Evolutionary conservation across 30 jellyfish, hydroid and myxozoan genomes (phyloP).

Genomic region (Hydractinia echinata): DNA sequence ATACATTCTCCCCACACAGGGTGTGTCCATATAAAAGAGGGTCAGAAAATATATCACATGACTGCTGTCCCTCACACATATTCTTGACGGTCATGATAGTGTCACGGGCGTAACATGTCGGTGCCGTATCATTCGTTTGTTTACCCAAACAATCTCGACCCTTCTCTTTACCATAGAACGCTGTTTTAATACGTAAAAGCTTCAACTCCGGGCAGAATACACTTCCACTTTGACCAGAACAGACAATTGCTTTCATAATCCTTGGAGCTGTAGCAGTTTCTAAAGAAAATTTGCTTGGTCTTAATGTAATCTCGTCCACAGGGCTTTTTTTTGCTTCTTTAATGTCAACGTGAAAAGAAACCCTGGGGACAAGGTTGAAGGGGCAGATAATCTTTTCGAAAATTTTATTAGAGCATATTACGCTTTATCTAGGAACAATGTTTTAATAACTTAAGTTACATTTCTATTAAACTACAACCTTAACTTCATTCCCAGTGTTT

Average conservation of each 20-base stretch:
- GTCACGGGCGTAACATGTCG: constrained; percentile 91
- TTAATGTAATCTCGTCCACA: no score
- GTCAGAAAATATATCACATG: constrained; percentile 91
- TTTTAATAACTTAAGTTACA: no score
- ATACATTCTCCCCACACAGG: constrained; percentile 53
- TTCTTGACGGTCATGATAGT: constrained; percentile 62
- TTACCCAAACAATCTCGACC: constrained; percentile 87
- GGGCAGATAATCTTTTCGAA: no score
- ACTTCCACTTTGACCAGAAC: constrained; percentile 75
- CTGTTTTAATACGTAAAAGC: constrained; percentile 67
- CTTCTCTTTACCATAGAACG: constrained; percentile 76
- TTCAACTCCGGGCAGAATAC: constrained; percentile 77
- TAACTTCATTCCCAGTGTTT: no score
- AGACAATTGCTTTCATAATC: constrained; percentile 33
- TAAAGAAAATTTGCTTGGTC: no score
- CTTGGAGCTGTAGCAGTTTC: background rate
- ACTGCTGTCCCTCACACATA: constrained; percentile 94
- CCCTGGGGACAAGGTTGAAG: no score
- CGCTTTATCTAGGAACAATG: no score
- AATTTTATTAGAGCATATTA: no score
- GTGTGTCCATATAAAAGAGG: constrained; percentile 70
- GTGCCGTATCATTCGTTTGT: constrained; percentile 56
- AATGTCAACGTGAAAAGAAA: no score
- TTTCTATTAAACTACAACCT: no score
- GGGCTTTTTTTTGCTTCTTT: no score